Conservation (phyloP, 2,888 invertebrate genomes). For the Pycnomerus fuliginosus region DNA sequence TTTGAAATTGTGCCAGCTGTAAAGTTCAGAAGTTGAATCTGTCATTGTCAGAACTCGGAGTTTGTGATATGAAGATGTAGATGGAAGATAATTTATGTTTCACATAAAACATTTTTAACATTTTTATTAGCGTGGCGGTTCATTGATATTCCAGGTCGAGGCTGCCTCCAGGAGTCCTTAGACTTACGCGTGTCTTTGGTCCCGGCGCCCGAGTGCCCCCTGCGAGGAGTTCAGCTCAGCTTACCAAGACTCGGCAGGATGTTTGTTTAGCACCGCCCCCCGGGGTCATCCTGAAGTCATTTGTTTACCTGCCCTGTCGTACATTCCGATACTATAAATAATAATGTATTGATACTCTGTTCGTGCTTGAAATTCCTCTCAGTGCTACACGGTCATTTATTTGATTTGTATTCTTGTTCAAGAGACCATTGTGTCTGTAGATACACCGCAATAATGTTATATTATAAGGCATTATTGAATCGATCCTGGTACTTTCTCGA, state of each 20-base stretch:
- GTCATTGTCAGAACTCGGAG: too few species aligned
- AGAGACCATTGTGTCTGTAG: slow-evolving; percentile 42
- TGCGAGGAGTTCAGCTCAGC: slow-evolving; percentile 28
- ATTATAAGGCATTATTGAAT: slow-evolving; percentile 44
- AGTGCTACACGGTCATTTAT: slow-evolving; percentile 43
- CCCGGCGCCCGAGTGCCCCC: slow-evolving; percentile 27
- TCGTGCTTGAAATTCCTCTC: slow-evolving; percentile 38
- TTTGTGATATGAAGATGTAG: too few species aligned
- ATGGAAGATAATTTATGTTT: too few species aligned
- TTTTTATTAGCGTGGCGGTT: too few species aligned
- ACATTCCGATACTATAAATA: slow-evolving; percentile 49
- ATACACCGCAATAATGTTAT: slow-evolving; percentile 45
- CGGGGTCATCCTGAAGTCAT: slow-evolving; percentile 44
- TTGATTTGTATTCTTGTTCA: slow-evolving; percentile 47
- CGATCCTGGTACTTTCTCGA: slow-evolving; percentile 36
- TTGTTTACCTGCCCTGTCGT: slow-evolving; percentile 46
- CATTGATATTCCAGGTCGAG: slow-evolving; percentile 6
- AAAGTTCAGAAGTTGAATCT: too few species aligned
- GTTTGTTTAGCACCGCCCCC: slow-evolving; percentile 47
- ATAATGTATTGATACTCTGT: slow-evolving; percentile 44
- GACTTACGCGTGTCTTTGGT: slow-evolving; percentile 12
- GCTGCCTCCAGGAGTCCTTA: slow-evolving; percentile 6
- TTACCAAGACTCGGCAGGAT: slow-evolving; percentile 38
- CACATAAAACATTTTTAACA: too few species aligned
- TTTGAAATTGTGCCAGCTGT: too few species aligned